These are phyloP conservation scores for Silurus glanis DNA, from an alignment of 2,113 vertebrate genomes.

Conservation along the genomic window DNA sequence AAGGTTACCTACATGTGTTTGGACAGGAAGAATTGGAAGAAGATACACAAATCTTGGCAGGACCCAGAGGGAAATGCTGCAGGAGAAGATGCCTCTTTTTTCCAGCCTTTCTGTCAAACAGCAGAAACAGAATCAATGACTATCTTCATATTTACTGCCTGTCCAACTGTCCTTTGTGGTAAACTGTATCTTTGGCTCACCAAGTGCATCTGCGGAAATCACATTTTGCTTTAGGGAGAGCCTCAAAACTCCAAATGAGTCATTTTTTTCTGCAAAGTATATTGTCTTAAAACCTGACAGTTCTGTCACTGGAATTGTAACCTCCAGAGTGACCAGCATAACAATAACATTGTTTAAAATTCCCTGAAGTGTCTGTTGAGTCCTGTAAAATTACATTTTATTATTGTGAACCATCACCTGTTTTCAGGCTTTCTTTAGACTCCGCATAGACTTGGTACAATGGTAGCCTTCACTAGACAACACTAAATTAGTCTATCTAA, in stretches of 20 bases:
- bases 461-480: too few species aligned
- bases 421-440: too few species aligned
- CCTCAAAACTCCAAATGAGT: not conserved
- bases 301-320: too few species aligned
- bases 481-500: too few species aligned
- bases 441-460: too few species aligned
- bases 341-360: too few species aligned
- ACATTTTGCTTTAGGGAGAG: not conserved
- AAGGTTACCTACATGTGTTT: not conserved
- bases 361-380: too few species aligned
- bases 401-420: too few species aligned
- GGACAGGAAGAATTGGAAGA: not conserved
- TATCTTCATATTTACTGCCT: slow-evolving; percentile 4
- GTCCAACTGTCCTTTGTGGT: not conserved
- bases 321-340: too few species aligned
- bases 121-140: not conserved
- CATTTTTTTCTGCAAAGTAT: not conserved
- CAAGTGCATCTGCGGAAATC: not conserved
- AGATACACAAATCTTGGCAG: not conserved
- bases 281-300: not conserved
- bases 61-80: not conserved
- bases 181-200: not conserved
- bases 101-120: not conserved
- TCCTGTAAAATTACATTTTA: too few species aligned
- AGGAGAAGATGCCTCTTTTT: not conserved